A percentile compares a stretch with the other conserved stretches of the same genome.
phyloP scores from a whole-genome alignment of 1,140 invertebrate genomes.

The Asobara japonica region DNA sequence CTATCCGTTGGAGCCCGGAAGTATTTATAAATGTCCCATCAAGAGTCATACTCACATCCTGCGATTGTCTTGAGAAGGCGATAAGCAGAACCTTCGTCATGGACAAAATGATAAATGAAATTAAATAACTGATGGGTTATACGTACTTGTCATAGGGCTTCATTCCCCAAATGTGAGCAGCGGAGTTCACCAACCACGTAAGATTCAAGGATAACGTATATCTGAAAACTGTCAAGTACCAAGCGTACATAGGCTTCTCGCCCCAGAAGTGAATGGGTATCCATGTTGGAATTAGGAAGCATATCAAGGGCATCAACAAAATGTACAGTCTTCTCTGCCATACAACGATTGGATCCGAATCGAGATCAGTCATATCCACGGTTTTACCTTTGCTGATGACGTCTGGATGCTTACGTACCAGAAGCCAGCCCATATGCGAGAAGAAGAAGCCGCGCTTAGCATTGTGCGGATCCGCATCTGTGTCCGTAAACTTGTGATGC shows the following conservation, averaged over 20 bases:
- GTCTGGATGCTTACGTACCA: slow-evolving; percentile 86
- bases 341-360: slow-evolving; percentile 76
- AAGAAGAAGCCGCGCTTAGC: slow-evolving; percentile 90
- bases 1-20: too few species aligned
- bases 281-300: slow-evolving; percentile 81
- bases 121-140: slow-evolving; percentile 38
- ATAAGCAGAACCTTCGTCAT: too few species aligned
- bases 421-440: slow-evolving; percentile 91
- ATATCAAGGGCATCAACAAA: slow-evolving; percentile 75
- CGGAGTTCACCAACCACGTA: slow-evolving; percentile 91
- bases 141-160: slow-evolving; percentile 71
- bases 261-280: slow-evolving; percentile 78
- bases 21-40: too few species aligned
- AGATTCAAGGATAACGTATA: slow-evolving; percentile 78
- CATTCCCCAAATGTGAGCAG: slow-evolving; percentile 81
- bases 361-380: slow-evolving; percentile 84
- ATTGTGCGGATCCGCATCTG: slow-evolving; percentile 91
- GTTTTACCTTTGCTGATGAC: slow-evolving; percentile 81
- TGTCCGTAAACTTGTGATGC: slow-evolving; percentile 92
- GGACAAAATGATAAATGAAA: too few species aligned
- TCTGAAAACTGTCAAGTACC: slow-evolving; percentile 73
- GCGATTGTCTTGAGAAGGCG: too few species aligned
- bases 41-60: too few species aligned
- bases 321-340: slow-evolving; percentile 78
- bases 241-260: slow-evolving; percentile 69